phyloP scores from a whole-genome alignment of 2,797 vertebrate species.

The Halcyon leucocephala region DNA sequence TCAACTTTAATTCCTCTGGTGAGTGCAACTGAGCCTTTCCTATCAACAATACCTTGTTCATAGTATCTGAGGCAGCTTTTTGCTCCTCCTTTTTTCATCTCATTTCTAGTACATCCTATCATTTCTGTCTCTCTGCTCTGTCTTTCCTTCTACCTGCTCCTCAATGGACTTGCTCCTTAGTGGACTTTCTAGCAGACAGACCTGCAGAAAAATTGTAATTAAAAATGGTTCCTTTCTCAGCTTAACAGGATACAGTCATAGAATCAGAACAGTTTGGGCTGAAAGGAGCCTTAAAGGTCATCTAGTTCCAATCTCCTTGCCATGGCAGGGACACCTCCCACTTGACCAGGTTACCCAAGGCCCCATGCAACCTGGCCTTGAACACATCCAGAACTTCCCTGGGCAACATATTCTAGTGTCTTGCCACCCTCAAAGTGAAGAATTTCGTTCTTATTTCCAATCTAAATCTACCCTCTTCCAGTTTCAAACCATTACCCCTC shows the following conservation, averaged over 20 bases:
- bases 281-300: too few relatives aligned
- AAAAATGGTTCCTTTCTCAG: neutral
- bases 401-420: too few relatives aligned
- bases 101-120: neutral
- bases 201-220: neutral
- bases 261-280: too few relatives aligned
- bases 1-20: neutral
- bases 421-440: too few relatives aligned
- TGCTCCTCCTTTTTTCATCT: neutral
- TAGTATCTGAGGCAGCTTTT: neutral
- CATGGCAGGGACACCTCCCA: too few relatives aligned
- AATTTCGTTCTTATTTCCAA: too few relatives aligned
- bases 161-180: neutral
- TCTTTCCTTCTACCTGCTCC: neutral
- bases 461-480: too few relatives aligned
- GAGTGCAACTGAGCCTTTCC: neutral
- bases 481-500: too few relatives aligned
- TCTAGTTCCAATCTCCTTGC: too few relatives aligned
- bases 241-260: neutral
- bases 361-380: too few relatives aligned
- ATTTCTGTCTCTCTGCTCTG: neutral
- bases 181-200: neutral
- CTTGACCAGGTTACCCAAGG: too few relatives aligned
- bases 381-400: too few relatives aligned
- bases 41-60: neutral